These are phyloP conservation scores for Montipora capricornis DNA, from an alignment of 64 coral and sea anemone species.

Conservation along the genomic window DNA sequence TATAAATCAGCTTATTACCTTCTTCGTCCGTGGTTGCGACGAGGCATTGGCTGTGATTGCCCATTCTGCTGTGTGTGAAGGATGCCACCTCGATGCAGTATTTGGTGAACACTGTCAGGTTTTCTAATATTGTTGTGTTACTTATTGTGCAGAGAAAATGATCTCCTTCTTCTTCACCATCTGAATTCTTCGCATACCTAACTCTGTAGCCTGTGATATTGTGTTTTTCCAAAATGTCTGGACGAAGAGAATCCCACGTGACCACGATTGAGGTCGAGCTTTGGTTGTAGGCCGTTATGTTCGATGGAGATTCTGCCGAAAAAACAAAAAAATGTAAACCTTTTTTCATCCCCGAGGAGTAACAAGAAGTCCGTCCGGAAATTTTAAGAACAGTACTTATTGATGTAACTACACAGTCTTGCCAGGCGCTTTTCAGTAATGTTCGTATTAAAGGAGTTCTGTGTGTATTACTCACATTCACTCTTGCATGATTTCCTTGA, in stretches of 20 bases:
- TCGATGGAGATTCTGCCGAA: background rate
- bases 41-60: conserved; percentile 35
- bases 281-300: background rate
- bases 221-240: background rate
- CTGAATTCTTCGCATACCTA: background rate
- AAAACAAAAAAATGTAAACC: too few species aligned
- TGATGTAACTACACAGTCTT: too few species aligned
- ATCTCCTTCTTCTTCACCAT: background rate
- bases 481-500: too few species aligned
- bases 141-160: background rate
- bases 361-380: too few species aligned
- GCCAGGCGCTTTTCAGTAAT: too few species aligned
- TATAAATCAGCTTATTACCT: background rate
- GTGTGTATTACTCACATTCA: too few species aligned
- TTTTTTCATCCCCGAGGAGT: too few species aligned
- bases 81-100: conserved; percentile 9
- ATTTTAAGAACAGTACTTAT: too few species aligned
- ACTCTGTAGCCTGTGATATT: background rate
- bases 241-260: background rate
- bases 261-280: conserved; percentile 21
- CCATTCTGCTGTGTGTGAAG: background rate
- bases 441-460: too few species aligned
- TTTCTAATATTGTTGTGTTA: background rate
- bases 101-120: background rate
- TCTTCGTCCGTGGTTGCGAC: conserved; percentile 38